Base-by-base conservation (phyloP, 1,140 invertebrate genomes). In the Caenorhabditis brenneri region DNA sequence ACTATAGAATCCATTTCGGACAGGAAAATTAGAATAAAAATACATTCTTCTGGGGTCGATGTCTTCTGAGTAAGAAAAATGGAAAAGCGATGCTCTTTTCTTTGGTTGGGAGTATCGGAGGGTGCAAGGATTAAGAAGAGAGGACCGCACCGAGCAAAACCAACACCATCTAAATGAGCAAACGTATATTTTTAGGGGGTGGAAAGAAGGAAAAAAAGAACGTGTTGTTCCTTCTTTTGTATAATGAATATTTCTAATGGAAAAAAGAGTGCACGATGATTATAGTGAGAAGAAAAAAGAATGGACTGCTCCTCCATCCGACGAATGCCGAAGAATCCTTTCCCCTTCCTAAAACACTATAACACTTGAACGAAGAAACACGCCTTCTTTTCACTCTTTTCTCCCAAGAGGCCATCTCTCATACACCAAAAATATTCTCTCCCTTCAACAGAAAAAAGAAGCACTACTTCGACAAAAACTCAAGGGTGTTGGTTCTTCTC, bases 401-500 rank as follows among this genome's bases (percentile, higher is more conserved):
- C 22, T 42, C 65, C 65, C 65, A 74, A 74, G 65, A 74, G 65
- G 65, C 65, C 65, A 74, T 74, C 65, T n/a, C 36, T 74, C 65
- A 74, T 74, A 74, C 65, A 74, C 65, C 65, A 74, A 74, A 46
- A 74, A 74, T 74, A 74, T 42, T 74, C 36, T 58, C 48, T n/a
- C 5, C 53, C 24, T 9, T 58, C 24, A 27, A 7, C 53, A 58
- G 53, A 51, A 16, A 51, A n/a, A 51, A 51, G n/a, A n/a, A 55
- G 24, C 22, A 55, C 19, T 27, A 55, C 19, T n/a, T 5, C 15
- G 42, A 46, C 10, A 46, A 51, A 5, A 51, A n/a, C 49, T n/a
- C 49, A 51, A 51, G 49, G 49, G 39, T 42, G 39, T 12, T 42
- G 39, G 39, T 42, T 5, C 5, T 12, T 42, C 5, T n/a, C n/a